Evolutionary conservation across 2,113 vertebrate species (phyloP).

Genomic region (Marmota flaviventris): DNA sequence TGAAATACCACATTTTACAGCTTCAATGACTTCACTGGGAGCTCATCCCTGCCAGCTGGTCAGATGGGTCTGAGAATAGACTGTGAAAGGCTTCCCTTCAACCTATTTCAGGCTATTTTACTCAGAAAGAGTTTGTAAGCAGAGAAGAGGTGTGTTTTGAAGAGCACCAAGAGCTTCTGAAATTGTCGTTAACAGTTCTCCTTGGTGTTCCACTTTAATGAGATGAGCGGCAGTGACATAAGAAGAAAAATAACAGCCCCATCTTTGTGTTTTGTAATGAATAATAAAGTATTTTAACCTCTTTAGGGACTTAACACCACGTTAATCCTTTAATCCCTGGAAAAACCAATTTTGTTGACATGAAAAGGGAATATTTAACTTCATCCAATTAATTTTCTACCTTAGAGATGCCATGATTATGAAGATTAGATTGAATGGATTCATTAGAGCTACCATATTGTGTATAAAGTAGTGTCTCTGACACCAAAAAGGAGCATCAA

Average conservation of each 20-base stretch:
- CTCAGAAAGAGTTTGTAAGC: slow-evolving; percentile 50
- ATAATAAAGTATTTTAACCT: slow-evolving; percentile 97
- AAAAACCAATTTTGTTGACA: slow-evolving; percentile 96
- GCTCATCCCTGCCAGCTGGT: background rate
- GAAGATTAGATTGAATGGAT: slow-evolving; percentile 96
- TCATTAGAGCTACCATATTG: slow-evolving; percentile 92
- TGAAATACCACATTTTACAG: slow-evolving; percentile 45
- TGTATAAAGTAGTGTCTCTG: slow-evolving; percentile 84
- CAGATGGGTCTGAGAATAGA: slow-evolving; percentile 5
- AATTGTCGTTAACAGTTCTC: background rate
- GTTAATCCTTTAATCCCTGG: slow-evolving; percentile 98
- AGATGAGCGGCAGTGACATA: slow-evolving; percentile 82
- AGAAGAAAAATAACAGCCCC: slow-evolving; percentile 86
- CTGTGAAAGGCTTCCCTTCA: background rate
- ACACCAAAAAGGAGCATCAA: slow-evolving; percentile 73
- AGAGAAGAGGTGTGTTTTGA: background rate
- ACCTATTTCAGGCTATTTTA: background rate
- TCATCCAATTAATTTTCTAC: slow-evolving; percentile 97
- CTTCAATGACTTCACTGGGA: background rate
- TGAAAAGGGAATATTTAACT: slow-evolving; percentile 94
- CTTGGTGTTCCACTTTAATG: slow-evolving; percentile 70
- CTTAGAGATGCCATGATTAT: slow-evolving; percentile 93
- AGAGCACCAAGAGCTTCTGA: slow-evolving; percentile 54
- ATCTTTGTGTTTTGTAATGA: slow-evolving; percentile 96
- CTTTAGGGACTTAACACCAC: slow-evolving; percentile 96